These are phyloP conservation scores for Cacoxenus indagator DNA, from an alignment of 2,888 invertebrate genomes.

Conservation along the genomic window DNA sequence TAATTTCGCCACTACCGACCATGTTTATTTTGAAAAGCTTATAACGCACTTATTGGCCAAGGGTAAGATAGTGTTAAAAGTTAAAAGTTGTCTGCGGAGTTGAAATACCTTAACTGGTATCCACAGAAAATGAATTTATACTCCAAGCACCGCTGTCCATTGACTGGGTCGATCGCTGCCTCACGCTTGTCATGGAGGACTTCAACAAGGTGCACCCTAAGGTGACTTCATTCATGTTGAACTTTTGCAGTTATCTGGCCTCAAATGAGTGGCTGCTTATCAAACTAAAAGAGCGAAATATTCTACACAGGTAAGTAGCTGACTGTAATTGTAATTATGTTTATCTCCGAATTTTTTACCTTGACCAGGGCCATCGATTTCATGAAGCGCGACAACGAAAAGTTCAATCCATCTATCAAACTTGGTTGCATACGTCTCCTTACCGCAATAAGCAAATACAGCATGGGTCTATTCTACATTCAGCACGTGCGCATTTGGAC, in stretches of 20 bases:
- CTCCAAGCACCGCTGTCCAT: slow-evolving; percentile 67
- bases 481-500: slow-evolving; percentile 77
- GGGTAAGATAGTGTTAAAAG: slow-evolving; percentile 59
- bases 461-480: slow-evolving; percentile 78
- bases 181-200: slow-evolving; percentile 67
- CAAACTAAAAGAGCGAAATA: slow-evolving; percentile 72
- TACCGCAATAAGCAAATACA: slow-evolving; percentile 75
- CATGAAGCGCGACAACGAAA: slow-evolving; percentile 46
- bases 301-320: slow-evolving; percentile 58
- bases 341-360: background rate
- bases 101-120: slow-evolving; percentile 37
- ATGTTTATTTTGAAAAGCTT: slow-evolving; percentile 77
- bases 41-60: slow-evolving; percentile 75
- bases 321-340: background rate
- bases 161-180: slow-evolving; percentile 71
- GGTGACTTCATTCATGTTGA: slow-evolving; percentile 76
- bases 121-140: slow-evolving; percentile 65
- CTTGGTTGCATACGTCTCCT: slow-evolving; percentile 79
- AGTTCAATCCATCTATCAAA: slow-evolving; percentile 75
- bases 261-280: slow-evolving; percentile 75
- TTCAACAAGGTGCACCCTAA: slow-evolving; percentile 69
- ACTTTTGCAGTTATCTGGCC: slow-evolving; percentile 75
- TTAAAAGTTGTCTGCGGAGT: slow-evolving; percentile 60
- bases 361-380: slow-evolving; percentile 53
- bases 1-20: slow-evolving; percentile 69